Evolutionary conservation across 2,888 invertebrate genomes (phyloP).

Genomic region (Ecliptopera silaceata): DNA sequence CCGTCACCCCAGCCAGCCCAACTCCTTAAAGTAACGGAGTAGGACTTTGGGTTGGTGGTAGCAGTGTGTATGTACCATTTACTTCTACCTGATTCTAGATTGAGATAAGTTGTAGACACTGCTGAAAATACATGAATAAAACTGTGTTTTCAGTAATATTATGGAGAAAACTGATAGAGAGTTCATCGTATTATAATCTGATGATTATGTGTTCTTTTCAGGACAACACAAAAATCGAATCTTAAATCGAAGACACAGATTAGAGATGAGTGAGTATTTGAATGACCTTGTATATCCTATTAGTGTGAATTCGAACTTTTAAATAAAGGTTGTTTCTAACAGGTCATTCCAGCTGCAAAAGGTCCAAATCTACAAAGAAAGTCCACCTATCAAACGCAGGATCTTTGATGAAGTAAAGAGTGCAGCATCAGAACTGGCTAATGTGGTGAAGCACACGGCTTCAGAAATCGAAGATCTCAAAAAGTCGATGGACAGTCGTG

Average conservation of each 20-base stretch:
- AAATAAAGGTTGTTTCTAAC: no score
- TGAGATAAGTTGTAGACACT: no score
- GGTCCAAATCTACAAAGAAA: constrained; percentile 16
- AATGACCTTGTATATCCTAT: no score
- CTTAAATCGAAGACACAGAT: constrained; percentile 6
- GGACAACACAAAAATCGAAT: constrained; percentile 7
- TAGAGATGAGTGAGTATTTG: constrained; percentile 19
- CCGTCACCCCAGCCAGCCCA: no score
- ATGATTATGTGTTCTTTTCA: constrained; percentile 10
- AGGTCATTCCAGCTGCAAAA: constrained; percentile 26
- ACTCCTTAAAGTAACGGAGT: no score
- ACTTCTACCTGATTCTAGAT: no score
- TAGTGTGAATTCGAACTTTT: no score
- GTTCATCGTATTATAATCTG: background rate
- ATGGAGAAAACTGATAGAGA: no score
- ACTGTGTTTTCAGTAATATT: no score
- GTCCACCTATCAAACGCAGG: constrained; percentile 14
- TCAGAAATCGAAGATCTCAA: constrained; percentile 60
- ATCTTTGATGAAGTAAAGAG: constrained; percentile 43
- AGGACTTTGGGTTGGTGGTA: no score
- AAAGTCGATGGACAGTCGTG: constrained; percentile 36
- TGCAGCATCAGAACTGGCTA: constrained; percentile 53
- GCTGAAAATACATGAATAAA: no score
- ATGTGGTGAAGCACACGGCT: constrained; percentile 43
- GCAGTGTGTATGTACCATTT: no score